Evolutionary conservation across 2,888 invertebrate genomes (phyloP).

Genomic region (Erebia aethiops): DNA sequence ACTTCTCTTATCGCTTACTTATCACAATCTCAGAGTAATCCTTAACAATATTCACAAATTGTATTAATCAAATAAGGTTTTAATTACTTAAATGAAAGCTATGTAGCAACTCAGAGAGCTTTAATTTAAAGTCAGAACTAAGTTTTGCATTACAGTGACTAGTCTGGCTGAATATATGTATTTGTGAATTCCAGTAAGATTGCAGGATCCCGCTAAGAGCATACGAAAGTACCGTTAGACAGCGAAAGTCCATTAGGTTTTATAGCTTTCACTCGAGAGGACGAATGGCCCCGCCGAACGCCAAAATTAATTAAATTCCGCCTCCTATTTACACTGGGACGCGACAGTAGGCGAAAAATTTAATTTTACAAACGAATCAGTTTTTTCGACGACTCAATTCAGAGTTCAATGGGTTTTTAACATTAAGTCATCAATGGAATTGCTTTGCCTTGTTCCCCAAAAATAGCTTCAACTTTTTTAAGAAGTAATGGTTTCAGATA

Average conservation of each 20-base stretch:
- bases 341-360: constrained; percentile 54
- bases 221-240: constrained; percentile 75
- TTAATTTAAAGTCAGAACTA: constrained; percentile 31
- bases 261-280: constrained; percentile 71
- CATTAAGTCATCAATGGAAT: too few relatives aligned
- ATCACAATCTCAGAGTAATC: neutral
- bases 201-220: constrained; percentile 60
- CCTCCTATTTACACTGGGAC: constrained; percentile 61
- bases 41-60: constrained; percentile 12
- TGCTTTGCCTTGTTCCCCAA: too few relatives aligned
- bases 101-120: constrained; percentile 6
- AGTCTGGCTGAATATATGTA: constrained; percentile 50
- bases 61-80: too few relatives aligned
- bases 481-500: too few relatives aligned
- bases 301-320: constrained; percentile 76
- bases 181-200: constrained; percentile 62
- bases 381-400: constrained; percentile 16
- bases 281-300: constrained; percentile 69
- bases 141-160: constrained; percentile 40
- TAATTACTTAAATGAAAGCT: constrained; percentile 16
- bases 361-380: constrained; percentile 33
- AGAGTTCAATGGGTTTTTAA: neutral
- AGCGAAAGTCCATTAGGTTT: constrained; percentile 81
- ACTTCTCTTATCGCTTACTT: neutral
- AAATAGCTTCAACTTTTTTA: too few relatives aligned